Conservation (phyloP, 2,113 vertebrate species). For the Colaptes auratus region DNA sequence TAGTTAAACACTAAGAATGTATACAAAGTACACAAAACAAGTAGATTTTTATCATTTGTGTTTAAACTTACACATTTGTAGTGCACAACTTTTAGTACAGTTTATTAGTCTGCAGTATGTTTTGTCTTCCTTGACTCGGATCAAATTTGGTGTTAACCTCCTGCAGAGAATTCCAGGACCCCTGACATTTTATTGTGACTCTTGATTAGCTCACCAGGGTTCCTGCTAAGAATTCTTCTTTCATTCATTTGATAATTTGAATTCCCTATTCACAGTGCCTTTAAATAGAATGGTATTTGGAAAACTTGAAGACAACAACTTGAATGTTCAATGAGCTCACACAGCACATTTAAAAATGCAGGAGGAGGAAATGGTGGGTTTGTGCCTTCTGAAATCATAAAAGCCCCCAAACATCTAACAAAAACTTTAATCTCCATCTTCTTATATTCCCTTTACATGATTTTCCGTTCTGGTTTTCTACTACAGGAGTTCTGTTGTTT, state of each 20-base stretch:
- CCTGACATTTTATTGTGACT: constrained; percentile 72
- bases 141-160: constrained; percentile 65
- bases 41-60: background rate
- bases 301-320: constrained; percentile 48
- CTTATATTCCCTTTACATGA: background rate
- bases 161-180: constrained; percentile 65
- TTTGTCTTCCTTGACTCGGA: constrained; percentile 42
- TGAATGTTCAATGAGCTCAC: constrained; percentile 56
- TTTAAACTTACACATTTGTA: constrained; percentile 4
- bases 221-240: constrained; percentile 70
- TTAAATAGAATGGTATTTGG: constrained; percentile 72
- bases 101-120: constrained; percentile 30
- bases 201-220: constrained; percentile 69
- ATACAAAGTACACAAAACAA: background rate
- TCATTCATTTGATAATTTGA: constrained; percentile 69
- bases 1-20: background rate
- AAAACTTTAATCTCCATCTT: background rate
- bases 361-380: background rate
- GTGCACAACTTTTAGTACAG: background rate
- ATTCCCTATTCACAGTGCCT: constrained; percentile 67
- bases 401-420: background rate
- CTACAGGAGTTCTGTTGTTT: background rate
- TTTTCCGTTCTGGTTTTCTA: background rate
- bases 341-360: constrained; percentile 27
- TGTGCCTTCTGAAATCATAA: background rate